These are phyloP conservation scores for Pogonognathellus flavescens DNA, from an alignment of 1,140 invertebrate genomes.

Conservation along the genomic window DNA sequence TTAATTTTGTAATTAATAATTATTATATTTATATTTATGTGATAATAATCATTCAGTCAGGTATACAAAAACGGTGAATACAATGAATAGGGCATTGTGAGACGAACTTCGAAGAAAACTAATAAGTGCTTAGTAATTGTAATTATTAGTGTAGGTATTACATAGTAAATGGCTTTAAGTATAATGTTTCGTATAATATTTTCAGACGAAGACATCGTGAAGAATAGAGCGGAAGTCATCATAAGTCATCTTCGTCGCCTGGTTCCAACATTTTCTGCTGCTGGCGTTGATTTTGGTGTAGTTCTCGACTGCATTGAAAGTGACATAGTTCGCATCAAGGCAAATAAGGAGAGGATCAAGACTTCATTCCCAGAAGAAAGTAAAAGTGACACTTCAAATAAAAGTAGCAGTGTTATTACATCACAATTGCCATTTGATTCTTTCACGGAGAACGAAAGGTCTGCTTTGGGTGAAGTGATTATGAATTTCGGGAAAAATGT, in stretches of 20 bases:
- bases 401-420: too few relatives aligned
- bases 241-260: conserved; percentile 19
- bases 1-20: too few relatives aligned
- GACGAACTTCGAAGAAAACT: too few relatives aligned
- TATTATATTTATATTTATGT: too few relatives aligned
- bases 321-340: conserved; percentile 27
- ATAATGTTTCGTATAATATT: neutral
- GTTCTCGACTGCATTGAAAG: conserved; percentile 48
- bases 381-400: neutral
- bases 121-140: too few relatives aligned
- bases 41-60: too few relatives aligned
- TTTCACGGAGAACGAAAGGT: conserved; percentile 11
- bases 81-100: too few relatives aligned
- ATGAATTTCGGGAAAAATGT: conserved; percentile 35
- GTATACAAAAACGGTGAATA: too few relatives aligned
- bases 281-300: conserved; percentile 10
- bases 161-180: too few relatives aligned
- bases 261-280: conserved; percentile 19
- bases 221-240: neutral
- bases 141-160: too few relatives aligned
- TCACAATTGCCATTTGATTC: neutral
- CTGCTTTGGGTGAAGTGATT: conserved; percentile 44
- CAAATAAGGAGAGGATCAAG: conserved; percentile 37
- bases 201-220: neutral
- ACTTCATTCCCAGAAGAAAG: neutral